Conservation (phyloP, 37 sponge, comb jelly and placozoan species). For the Halichondria panicea region DNA sequence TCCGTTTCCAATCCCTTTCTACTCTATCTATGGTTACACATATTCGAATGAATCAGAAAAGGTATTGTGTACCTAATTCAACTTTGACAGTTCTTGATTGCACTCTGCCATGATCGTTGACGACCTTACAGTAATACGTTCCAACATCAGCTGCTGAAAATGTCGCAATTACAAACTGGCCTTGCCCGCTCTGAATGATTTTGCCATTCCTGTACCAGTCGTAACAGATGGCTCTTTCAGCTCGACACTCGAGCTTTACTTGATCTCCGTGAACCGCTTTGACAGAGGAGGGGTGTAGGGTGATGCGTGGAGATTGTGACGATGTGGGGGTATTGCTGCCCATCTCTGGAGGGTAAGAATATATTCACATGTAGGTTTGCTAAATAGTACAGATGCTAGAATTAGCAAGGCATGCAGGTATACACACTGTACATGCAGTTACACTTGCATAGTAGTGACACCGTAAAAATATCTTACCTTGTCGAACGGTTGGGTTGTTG, state of each 20-base stretch:
- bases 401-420: no score
- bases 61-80: background rate
- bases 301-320: constrained; percentile 18
- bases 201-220: constrained; percentile 32
- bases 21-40: no score
- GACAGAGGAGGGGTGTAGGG: background rate
- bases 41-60: no score
- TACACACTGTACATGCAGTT: no score
- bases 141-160: constrained; percentile 5
- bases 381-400: no score
- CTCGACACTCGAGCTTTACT: constrained; percentile 5
- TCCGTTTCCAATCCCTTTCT: no score
- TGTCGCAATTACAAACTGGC: background rate
- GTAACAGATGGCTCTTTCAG: constrained; percentile 3
- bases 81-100: background rate
- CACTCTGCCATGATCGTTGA: background rate
- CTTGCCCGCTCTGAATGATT: background rate
- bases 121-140: constrained; percentile 12
- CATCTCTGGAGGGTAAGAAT: background rate
- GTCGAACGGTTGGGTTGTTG: background rate
- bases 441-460: no score
- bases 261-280: background rate
- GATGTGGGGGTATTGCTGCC: background rate
- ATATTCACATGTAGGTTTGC: background rate
- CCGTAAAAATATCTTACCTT: no score